These are phyloP conservation scores for Chionomys nivalis DNA, from an alignment of 2,113 vertebrate species.

Conservation along the genomic window DNA sequence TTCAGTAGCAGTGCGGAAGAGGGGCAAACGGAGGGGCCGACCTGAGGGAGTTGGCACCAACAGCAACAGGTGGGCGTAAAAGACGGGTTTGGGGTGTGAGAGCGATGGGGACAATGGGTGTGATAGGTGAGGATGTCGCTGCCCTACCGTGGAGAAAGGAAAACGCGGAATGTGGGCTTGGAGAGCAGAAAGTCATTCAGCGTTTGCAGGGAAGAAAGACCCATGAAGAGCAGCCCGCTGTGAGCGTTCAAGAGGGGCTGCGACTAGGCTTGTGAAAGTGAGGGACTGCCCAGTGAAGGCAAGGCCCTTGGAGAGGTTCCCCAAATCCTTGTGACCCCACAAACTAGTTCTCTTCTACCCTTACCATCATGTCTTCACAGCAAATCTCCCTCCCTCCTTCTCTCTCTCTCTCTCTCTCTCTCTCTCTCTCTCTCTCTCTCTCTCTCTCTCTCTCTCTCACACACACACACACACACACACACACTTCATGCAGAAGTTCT, in stretches of 20 bases:
- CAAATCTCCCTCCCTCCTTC: not conserved
- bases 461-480: not conserved
- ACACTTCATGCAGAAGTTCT: not conserved
- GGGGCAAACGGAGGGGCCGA: rapidly evolving
- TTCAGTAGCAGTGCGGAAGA: rapidly evolving
- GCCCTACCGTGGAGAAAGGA: not conserved
- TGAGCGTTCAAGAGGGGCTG: rapidly evolving
- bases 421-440: not conserved
- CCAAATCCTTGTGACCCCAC: not conserved
- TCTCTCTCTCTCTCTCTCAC: not conserved
- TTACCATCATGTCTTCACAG: not conserved
- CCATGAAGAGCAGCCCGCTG: rapidly evolving
- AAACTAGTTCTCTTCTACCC: not conserved
- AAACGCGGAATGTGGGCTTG: not conserved
- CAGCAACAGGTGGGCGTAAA: rapidly evolving
- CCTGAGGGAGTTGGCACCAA: rapidly evolving
- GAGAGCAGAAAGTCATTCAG: no score
- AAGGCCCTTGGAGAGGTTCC: not conserved
- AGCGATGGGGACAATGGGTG: not conserved
- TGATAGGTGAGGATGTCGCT: not conserved
- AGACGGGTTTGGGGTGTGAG: no score
- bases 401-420: not conserved
- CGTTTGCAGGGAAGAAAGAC: not conserved
- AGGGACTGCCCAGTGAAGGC: not conserved
- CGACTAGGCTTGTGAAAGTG: rapidly evolving